Evolutionary conservation across 2,113 vertebrate species (phyloP).

Genomic region (Phocoena sinus): DNA sequence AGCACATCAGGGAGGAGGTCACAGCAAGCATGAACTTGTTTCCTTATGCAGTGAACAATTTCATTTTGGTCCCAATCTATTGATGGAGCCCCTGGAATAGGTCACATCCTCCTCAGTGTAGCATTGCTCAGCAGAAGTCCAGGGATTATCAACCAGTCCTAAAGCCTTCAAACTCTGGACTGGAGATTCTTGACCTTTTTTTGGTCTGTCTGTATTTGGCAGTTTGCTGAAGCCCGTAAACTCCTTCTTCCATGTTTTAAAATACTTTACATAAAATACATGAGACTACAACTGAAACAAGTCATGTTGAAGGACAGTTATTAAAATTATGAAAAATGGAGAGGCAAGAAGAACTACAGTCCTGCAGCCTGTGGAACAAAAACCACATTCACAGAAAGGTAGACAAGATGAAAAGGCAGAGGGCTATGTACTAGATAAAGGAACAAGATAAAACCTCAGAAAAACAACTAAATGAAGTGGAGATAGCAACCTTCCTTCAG

Average conservation of each 20-base stretch:
- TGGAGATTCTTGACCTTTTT: conserved; percentile 48
- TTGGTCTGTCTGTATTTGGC: conserved; percentile 1
- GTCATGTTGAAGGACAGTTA: not conserved
- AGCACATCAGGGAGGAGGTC: conserved; percentile 33
- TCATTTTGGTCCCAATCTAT: conserved; percentile 42
- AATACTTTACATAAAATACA: not conserved
- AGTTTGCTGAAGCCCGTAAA: not conserved
- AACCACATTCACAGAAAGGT: too few species aligned
- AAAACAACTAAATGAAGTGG: too few species aligned
- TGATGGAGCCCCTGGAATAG: conserved; percentile 50
- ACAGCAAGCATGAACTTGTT: conserved; percentile 20
- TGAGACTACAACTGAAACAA: not conserved
- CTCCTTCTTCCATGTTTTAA: not conserved
- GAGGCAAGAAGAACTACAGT: too few species aligned
- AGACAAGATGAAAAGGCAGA: too few species aligned
- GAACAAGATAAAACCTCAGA: too few species aligned
- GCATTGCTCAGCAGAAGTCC: conserved; percentile 37
- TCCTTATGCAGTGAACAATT: conserved; percentile 43
- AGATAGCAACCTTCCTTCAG: too few species aligned
- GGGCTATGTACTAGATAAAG: too few species aligned
- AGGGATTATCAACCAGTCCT: conserved; percentile 43
- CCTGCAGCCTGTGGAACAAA: too few species aligned
- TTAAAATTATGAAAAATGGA: conserved; percentile 33
- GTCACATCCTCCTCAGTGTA: conserved; percentile 52
- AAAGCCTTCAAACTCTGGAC: conserved; percentile 18